phyloP scores from a whole-genome alignment of 2,797 vertebrate genomes.

The Crax fasciolata region DNA sequence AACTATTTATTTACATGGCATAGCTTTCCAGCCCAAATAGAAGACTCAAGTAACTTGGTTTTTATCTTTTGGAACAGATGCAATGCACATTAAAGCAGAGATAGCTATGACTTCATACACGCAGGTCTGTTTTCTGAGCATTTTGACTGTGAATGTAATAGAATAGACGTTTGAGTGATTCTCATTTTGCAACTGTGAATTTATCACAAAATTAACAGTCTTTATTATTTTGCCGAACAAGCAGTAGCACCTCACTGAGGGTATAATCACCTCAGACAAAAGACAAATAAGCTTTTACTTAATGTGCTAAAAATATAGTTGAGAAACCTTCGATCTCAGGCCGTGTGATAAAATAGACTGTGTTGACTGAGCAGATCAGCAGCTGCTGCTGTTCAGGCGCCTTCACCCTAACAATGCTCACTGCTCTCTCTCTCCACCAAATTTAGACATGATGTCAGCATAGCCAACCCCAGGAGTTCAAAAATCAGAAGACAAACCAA shows the following conservation, averaged over 20 bases:
- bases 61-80: background rate
- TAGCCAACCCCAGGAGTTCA: constrained; percentile 66
- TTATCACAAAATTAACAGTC: constrained; percentile 59
- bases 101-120: background rate
- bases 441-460: constrained; percentile 75
- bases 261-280: constrained; percentile 54
- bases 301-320: constrained; percentile 67
- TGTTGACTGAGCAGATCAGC: constrained; percentile 65
- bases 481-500: constrained; percentile 65
- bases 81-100: constrained; percentile 12
- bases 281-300: constrained; percentile 69
- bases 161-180: constrained; percentile 6
- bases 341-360: constrained; percentile 54
- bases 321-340: constrained; percentile 64
- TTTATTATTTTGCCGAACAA: constrained; percentile 64
- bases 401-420: constrained; percentile 58
- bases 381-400: constrained; percentile 55
- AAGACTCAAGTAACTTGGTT: background rate
- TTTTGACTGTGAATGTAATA: constrained; percentile 22
- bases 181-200: constrained; percentile 34
- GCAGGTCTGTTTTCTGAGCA: constrained; percentile 25
- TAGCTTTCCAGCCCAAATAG: background rate
- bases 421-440: constrained; percentile 54
- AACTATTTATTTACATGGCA: background rate
- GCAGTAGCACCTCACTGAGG: constrained; percentile 40